A percentile compares a stretch with the other conserved stretches of the same genome.
Conservation (phyloP, 2,888 invertebrate genomes). For the Netelia virgata region DNA sequence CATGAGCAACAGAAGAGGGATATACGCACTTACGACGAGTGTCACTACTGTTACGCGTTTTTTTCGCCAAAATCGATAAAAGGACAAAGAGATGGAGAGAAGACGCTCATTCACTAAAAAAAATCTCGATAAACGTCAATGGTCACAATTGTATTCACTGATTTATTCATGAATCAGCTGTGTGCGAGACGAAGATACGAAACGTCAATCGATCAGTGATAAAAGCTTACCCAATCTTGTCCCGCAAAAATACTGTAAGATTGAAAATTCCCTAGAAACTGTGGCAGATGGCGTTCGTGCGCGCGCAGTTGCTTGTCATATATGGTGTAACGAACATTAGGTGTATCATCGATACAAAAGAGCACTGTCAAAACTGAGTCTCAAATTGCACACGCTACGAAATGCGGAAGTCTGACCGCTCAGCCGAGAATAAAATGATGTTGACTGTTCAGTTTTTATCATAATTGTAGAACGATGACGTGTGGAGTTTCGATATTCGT, state of each 20-base stretch:
- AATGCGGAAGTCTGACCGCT: conserved; percentile 8
- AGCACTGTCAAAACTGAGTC: conserved; percentile 26
- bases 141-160: conserved; percentile 33
- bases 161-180: conserved; percentile 64
- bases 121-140: conserved; percentile 53
- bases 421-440: conserved; percentile 11
- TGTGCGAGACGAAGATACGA: background rate
- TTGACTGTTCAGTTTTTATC: conserved; percentile 37
- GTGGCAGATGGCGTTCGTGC: background rate
- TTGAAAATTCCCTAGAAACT: background rate
- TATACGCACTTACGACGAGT: conserved; percentile 1
- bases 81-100: background rate
- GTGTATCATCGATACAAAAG: conserved; percentile 32
- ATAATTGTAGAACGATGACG: background rate
- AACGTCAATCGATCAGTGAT: conserved; percentile 48
- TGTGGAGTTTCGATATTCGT: background rate
- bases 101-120: conserved; percentile 39
- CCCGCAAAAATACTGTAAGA: background rate
- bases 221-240: conserved; percentile 1
- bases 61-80: conserved; percentile 1
- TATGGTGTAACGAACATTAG: background rate
- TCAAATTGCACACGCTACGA: conserved; percentile 4
- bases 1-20: background rate
- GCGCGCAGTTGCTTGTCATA: background rate
- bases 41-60: background rate